Conservation (phyloP, 2,888 invertebrate genomes). For the Dryobotodes eremita region DNA sequence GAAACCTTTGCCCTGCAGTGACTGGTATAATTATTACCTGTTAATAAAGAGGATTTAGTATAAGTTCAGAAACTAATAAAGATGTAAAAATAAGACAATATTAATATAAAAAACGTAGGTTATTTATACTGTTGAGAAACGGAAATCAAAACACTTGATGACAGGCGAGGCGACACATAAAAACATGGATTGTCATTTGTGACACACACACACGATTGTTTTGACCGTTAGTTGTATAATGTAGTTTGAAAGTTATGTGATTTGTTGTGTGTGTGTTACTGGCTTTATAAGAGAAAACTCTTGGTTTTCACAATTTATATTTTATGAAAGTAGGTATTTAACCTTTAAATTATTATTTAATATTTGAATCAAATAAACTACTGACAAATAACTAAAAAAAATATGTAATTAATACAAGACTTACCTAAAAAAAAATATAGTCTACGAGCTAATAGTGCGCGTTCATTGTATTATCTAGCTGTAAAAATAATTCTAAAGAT, state of each 20-base stretch:
- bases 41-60: too few relatives aligned
- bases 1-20: too few relatives aligned
- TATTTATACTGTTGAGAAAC: not conserved
- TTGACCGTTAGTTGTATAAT: slow-evolving; percentile 18
- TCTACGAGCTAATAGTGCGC: not conserved
- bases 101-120: not conserved
- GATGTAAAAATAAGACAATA: not conserved
- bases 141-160: not conserved
- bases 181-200: not conserved
- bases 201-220: not conserved
- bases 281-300: not conserved
- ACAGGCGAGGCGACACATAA: too few relatives aligned
- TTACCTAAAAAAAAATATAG: too few relatives aligned
- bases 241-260: not conserved
- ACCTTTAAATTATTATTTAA: not conserved
- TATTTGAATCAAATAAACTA: not conserved
- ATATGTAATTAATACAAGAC: not conserved
- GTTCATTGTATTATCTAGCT: not conserved
- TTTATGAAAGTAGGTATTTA: not conserved
- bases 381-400: not conserved
- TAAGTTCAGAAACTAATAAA: not conserved
- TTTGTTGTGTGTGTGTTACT: slow-evolving; percentile 2
- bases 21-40: too few relatives aligned
- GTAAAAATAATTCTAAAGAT: not conserved
- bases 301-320: not conserved